Evolutionary conservation across 1,140 invertebrate genomes (phyloP), one percentile per base, ranked within the genome.

Genomic region (Drosophila lacertosa): DNA sequence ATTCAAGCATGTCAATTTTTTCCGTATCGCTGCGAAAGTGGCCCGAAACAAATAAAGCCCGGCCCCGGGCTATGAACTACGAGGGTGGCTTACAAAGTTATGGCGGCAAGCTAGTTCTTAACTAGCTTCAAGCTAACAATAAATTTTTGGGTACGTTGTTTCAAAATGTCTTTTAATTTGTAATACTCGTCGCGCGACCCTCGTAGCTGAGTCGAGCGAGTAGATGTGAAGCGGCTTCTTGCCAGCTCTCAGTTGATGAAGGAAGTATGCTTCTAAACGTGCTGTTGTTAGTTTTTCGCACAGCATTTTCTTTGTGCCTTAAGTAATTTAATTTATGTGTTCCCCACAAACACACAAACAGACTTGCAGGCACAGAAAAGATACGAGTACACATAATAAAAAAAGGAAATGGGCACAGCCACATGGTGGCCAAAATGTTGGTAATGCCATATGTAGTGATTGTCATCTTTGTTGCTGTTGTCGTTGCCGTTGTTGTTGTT

Each of bases 261-360:
- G 76, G 58, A 64, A 69, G 54, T 67, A 77, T 81, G 77, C 39
- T 42, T 47, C 20, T 51, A 64, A 80, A 75, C 72, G 70, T 78
- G 65, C 76, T 79, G 62, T 79, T 74, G 74, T 77, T 54, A 58
- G 63, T 62, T 54, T 67, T 33, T 60, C 51, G 42, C 37, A 40
- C 58, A 39, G 68, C 71, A 59, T 63, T 69, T 68, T 58, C 72
- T 69, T 65, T 59, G 57, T 59, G 71, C 55, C 78, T 75, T 67
- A 63, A 66, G 63, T 84, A 83, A 84, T 83, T 83, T 79, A 83
- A 83, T 83, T 84, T 83, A 84, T 80, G 76, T 58, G 54, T 15
- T 22, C 16, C 13, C 16, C 22, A 37, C 24, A 18, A 16, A 32
- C 16, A 64, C 42, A 35, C 39, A 70, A 37, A 39, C 54, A 16